Percentiles rank a stretch among this genome's conserved stretches.
Evolutionary conservation across 1,140 invertebrate species (phyloP).

Genomic region (Chironomus striatipennis): DNA sequence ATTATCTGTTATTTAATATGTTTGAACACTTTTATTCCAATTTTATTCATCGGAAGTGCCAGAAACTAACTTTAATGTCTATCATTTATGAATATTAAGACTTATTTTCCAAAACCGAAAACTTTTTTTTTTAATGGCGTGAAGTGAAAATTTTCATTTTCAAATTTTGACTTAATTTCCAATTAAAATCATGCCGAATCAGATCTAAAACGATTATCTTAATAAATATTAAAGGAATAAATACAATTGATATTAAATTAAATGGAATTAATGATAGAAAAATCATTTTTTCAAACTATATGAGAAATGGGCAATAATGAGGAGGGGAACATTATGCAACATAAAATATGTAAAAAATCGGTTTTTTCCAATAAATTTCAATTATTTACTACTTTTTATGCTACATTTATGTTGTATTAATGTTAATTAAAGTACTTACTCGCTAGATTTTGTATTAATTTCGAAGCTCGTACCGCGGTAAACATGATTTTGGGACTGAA

Average conservation of each 20-base stretch:
- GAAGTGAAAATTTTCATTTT: not conserved
- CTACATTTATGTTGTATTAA: not conserved
- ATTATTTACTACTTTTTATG: not conserved
- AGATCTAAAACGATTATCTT: not conserved
- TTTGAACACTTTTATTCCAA: not conserved
- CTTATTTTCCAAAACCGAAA: not conserved
- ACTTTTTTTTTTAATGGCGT: conserved; percentile 12
- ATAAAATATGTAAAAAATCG: conserved; percentile 8
- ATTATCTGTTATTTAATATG: conserved; percentile 9
- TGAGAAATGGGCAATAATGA: not conserved
- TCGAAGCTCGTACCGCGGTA: conserved; percentile 16
- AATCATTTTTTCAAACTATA: not conserved
- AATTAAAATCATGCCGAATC: not conserved
- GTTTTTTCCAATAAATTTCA: not conserved
- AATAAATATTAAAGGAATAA: not conserved
- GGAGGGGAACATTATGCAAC: conserved; percentile 22
- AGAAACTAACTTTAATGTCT: too few species aligned
- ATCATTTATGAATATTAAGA: too few species aligned
- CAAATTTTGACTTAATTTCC: not conserved
- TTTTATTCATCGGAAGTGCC: too few species aligned
- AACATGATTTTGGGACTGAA: conserved; percentile 20
- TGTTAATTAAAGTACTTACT: conserved; percentile 17
- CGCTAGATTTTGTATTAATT: conserved; percentile 11
- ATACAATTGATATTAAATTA: not conserved
- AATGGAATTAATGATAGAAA: not conserved